These are phyloP conservation scores for fruit fly (Drosophila melanogaster) DNA, from an alignment of 1,140 invertebrate genomes.

Conservation along the genomic window Release_6_plus_ISO1_MT NT_033777.3:9968501-9969000, in stretches of 20 bases:
- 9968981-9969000: conserved; percentile 14
- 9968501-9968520: not conserved
- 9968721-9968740: conserved; percentile 57
- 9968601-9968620: conserved; percentile 20
- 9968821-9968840: conserved; percentile 20
- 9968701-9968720: conserved; percentile 57
- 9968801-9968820: conserved; percentile 18
- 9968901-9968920: conserved; percentile 15
- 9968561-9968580: conserved; percentile 6
- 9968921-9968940: not conserved
- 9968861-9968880: conserved; percentile 12
- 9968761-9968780: conserved; percentile 25
- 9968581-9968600: not conserved
- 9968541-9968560: conserved; percentile 48
- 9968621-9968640: conserved; percentile 43
- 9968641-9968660: conserved; percentile 12
- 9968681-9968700: conserved; percentile 64
- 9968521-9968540: conserved; percentile 30
- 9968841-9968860: conserved; percentile 80
- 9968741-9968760: conserved; percentile 60
- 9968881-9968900: conserved; percentile 28
- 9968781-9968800: conserved; percentile 41
- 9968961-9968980: not conserved
- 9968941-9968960: conserved; percentile 23
- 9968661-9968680: conserved; percentile 41